Conservation (phyloP, 2,888 invertebrate species). For the Poecilobothrus nobilitatus region DNA sequence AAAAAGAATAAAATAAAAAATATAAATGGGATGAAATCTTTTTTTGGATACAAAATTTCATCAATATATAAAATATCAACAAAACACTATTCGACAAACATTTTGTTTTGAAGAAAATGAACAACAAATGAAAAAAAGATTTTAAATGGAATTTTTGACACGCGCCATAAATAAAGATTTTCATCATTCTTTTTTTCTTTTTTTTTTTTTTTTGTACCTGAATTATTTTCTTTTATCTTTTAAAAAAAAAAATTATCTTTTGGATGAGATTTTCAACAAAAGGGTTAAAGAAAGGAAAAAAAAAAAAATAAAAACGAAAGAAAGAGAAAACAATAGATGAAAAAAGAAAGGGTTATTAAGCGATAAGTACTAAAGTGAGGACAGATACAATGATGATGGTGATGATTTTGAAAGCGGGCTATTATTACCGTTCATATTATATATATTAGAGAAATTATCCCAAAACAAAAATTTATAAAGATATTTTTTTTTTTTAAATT, state of each 20-base stretch:
- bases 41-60: too few relatives aligned
- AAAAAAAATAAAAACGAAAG: background rate
- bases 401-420: too few relatives aligned
- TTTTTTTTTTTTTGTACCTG: too few relatives aligned
- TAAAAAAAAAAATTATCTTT: background rate
- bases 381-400: too few relatives aligned
- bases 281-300: background rate
- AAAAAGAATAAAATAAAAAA: too few relatives aligned
- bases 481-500: too few relatives aligned
- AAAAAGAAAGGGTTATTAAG: slow-evolving; percentile 3
- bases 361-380: too few relatives aligned
- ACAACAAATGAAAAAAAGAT: background rate
- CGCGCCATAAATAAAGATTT: slow-evolving; percentile 12
- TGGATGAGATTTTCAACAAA: background rate
- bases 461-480: too few relatives aligned
- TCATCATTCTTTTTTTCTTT: background rate
- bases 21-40: too few relatives aligned
- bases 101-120: background rate
- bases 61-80: too few relatives aligned
- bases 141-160: slow-evolving; percentile 7
- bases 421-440: too few relatives aligned
- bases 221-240: background rate
- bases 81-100: background rate
- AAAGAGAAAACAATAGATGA: background rate
- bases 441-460: too few relatives aligned